These are phyloP conservation scores for Rhinopomastus cyanomelas DNA, from an alignment of 2,113 vertebrate genomes.

Conservation along the genomic window DNA sequence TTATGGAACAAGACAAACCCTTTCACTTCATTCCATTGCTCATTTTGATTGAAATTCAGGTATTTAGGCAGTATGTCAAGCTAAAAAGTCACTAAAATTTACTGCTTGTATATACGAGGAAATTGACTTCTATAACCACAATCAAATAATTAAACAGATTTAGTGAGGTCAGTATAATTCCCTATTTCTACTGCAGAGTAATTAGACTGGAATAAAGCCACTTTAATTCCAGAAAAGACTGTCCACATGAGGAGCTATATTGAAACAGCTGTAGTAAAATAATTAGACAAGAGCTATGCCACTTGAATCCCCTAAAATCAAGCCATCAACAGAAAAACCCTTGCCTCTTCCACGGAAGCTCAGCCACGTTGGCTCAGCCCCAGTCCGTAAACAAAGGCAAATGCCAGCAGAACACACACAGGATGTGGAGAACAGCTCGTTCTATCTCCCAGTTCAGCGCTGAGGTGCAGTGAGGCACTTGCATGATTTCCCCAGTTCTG, in stretches of 20 bases:
- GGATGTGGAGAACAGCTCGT: accelerated
- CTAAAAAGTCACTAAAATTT: slow-evolving; percentile 18
- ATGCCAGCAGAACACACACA: neutral
- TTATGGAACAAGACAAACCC: neutral
- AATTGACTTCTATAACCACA: neutral
- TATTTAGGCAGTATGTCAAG: neutral
- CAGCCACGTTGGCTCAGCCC: neutral
- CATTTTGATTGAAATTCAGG: neutral
- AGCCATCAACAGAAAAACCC: slow-evolving; percentile 5
- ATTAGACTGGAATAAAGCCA: slow-evolving; percentile 42
- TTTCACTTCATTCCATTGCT: neutral
- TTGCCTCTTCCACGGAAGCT: neutral
- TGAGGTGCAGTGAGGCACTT: neutral
- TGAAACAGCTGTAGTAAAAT: slow-evolving; percentile 47
- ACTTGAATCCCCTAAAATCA: accelerated
- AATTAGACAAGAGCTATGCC: neutral
- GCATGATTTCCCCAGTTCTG: neutral
- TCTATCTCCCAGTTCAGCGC: neutral
- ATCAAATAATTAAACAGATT: slow-evolving; percentile 31
- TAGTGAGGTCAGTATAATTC: neutral
- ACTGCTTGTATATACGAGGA: neutral
- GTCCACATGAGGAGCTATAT: slow-evolving; percentile 18
- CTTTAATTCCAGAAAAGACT: slow-evolving; percentile 16
- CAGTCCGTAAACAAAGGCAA: neutral
- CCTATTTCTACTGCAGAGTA: neutral